These are phyloP conservation scores for Hylaea fasciaria DNA, from an alignment of 2,888 invertebrate genomes.

Conservation along the genomic window DNA sequence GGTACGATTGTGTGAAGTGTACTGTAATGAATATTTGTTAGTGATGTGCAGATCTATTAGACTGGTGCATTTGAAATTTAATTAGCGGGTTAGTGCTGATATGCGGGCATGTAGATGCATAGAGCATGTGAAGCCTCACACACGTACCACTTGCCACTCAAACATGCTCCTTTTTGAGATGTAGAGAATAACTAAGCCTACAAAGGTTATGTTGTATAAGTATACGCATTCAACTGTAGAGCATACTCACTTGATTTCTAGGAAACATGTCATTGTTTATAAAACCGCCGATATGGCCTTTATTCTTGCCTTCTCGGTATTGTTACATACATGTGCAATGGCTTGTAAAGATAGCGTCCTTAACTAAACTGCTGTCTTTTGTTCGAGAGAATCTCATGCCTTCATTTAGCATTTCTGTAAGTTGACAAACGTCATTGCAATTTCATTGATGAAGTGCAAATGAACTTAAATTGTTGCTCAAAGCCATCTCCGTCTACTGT, in stretches of 20 bases:
- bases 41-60: slow-evolving; percentile 26
- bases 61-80: slow-evolving; percentile 38
- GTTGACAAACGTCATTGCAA: slow-evolving; percentile 18
- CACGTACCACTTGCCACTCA: no score
- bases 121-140: no score
- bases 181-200: no score
- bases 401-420: neutral
- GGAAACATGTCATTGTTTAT: slow-evolving; percentile 60
- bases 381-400: neutral
- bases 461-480: slow-evolving; percentile 20
- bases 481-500: slow-evolving; percentile 16
- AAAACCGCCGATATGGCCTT: slow-evolving; percentile 60
- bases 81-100: slow-evolving; percentile 41
- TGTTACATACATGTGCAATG: slow-evolving; percentile 40
- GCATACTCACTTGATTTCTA: slow-evolving; percentile 55
- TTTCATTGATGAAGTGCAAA: slow-evolving; percentile 21
- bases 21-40: slow-evolving; percentile 29
- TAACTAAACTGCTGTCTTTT: slow-evolving; percentile 12
- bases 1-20: slow-evolving; percentile 27
- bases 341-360: slow-evolving; percentile 29
- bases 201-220: no score
- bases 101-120: neutral
- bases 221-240: no score
- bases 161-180: no score
- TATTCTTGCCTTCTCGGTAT: slow-evolving; percentile 55